Evolutionary conservation across 2,888 invertebrate genomes (phyloP), one percentile per base, ranked within the genome.

Genomic region (Sacculina carcini): DNA sequence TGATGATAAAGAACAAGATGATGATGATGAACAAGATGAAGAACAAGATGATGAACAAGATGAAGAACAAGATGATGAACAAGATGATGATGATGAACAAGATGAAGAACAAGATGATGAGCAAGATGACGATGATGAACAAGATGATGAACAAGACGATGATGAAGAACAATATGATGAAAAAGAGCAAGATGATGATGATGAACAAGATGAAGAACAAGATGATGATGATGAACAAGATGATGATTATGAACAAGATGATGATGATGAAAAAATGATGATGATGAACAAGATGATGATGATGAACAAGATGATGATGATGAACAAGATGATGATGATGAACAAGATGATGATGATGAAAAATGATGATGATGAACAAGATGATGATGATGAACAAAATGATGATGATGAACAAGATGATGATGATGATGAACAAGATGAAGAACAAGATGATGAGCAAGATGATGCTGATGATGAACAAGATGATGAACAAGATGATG

Each of bases 311-410:
- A 24, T 46, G 46, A 24, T 46, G 46, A 26, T 46, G 46, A 46
- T 46, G 46, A 46, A 19, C 19, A 46, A 19, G 46, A 46, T 46
- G 46, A 46, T 46, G 46, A 46, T 46, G 7, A 31, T 6, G 32
- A 31, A 3, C 6, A 46, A 19, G 46, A 46, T 31, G 31, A 31
- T 31, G 31, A 31, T 31, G 31, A 31, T 31, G 31, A 31, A 31
- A 10, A 31, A 31, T 31, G 31, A 31, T 31, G 31, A 31, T 31
- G 31, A 31, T 31, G 31, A 31, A 9, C 7, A 31, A 9, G 31
- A 31, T 31, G 31, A 31, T 31, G 31, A 31, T 31, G 31, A 31
- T 31, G 31, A 31, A 9, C 7, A 31, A 9, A 10, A 31, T 31
- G 31, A 31, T 31, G 31, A 31, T 31, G 31, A 31, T 31, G 31